Percentiles rank a stretch among this genome's conserved stretches.
These are phyloP conservation scores for Melanogrammus aeglefinus DNA, from an alignment of 2,797 vertebrate species.

Conservation along the genomic window DNA sequence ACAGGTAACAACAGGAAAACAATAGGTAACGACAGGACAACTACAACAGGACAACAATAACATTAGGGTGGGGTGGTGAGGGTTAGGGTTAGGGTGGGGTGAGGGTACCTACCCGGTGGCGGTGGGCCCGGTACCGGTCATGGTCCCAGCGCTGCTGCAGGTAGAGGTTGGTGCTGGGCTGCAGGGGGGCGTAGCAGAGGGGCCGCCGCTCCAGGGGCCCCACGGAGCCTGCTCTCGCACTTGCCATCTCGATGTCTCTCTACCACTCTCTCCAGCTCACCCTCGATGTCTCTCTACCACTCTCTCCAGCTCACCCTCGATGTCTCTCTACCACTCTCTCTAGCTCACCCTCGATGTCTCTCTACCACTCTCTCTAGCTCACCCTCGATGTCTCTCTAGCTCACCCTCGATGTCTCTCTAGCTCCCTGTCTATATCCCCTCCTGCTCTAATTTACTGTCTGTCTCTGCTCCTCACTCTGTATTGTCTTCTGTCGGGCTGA, in stretches of 20 bases:
- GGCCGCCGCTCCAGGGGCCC: conserved; percentile 58
- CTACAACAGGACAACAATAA: neutral
- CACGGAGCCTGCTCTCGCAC: neutral
- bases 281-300: neutral
- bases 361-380: too few relatives aligned
- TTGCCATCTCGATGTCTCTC: neutral
- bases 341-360: too few relatives aligned
- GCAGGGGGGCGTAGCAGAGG: conserved; percentile 69
- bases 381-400: too few relatives aligned
- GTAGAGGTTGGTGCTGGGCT: conserved; percentile 71
- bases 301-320: neutral
- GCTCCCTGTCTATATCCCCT: neutral
- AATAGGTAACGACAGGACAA: too few relatives aligned
- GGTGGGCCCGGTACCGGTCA: conserved; percentile 60
- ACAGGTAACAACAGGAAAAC: too few relatives aligned
- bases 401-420: neutral
- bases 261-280: neutral
- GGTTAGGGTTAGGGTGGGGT: too few relatives aligned
- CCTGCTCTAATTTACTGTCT: too few relatives aligned
- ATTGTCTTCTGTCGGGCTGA: too few relatives aligned
- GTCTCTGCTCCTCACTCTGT: neutral
- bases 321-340: neutral
- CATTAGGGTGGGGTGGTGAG: too few relatives aligned
- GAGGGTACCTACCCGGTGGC: conserved; percentile 14
- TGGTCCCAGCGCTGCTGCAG: conserved; percentile 78